These are phyloP conservation scores for Plotosus lineatus DNA, from an alignment of 2,113 vertebrate genomes.

Conservation along the genomic window DNA sequence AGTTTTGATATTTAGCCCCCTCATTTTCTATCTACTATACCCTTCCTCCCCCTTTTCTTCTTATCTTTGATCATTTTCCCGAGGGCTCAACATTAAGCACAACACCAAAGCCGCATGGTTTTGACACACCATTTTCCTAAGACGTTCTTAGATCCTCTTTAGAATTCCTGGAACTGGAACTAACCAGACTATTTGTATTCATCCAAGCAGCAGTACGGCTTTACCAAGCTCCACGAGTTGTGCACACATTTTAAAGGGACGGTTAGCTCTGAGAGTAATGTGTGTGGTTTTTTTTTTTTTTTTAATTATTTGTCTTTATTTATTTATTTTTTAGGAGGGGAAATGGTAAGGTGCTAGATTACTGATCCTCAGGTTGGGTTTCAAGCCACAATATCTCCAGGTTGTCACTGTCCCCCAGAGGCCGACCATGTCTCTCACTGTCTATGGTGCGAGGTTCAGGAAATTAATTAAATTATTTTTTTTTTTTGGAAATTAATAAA, in stretches of 20 bases:
- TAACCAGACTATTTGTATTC: constrained; percentile 25
- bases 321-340: no score
- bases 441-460: no score
- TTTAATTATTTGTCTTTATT: no score
- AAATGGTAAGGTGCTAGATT: no score
- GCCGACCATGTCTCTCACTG: no score
- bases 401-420: no score
- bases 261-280: constrained; percentile 12
- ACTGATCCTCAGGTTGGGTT: no score
- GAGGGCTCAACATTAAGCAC: constrained; percentile 2
- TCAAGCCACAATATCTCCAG: no score
- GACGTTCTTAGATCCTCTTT: constrained; percentile 24
- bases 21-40: not conserved
- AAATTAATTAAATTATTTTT: no score
- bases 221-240: constrained; percentile 22
- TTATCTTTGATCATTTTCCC: not conserved
- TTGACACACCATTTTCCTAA: not conserved
- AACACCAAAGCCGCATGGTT: constrained; percentile 7
- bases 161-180: constrained; percentile 33
- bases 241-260: not conserved
- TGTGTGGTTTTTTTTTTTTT: no score
- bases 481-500: no score
- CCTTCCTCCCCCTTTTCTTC: not conserved
- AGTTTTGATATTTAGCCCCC: no score
- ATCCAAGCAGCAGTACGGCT: constrained; percentile 26